Conservation (phyloP, 2,888 invertebrate species). For the Sarcophaga caerulescens region DNA sequence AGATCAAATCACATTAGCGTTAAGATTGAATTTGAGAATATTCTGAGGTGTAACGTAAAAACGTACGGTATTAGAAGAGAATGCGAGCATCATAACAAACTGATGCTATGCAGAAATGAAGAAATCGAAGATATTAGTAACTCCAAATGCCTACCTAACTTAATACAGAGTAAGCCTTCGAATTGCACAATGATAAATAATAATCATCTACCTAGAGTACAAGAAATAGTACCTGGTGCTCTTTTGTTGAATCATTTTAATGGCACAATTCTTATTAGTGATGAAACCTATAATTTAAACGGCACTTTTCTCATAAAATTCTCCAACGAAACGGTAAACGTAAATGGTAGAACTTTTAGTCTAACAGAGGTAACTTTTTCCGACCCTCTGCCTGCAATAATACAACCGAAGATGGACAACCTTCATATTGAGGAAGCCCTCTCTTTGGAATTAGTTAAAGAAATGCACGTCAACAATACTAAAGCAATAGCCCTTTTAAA, state of each 20-base stretch:
- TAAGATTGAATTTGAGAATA: constrained; percentile 1
- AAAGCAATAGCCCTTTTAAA: background rate
- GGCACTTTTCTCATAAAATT: background rate
- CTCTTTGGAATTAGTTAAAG: too few species aligned
- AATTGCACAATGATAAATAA: constrained; percentile 7
- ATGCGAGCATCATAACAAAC: background rate
- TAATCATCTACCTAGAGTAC: constrained; percentile 1
- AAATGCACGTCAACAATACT: too few species aligned
- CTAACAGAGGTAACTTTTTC: background rate
- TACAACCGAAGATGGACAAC: too few species aligned
- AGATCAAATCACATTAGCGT: constrained; percentile 7
- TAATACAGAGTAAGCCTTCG: constrained; percentile 5
- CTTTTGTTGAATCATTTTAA: background rate
- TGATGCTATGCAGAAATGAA: background rate
- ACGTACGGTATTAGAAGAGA: background rate
- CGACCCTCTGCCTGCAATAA: too few species aligned
- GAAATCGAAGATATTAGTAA: background rate
- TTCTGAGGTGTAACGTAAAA: background rate
- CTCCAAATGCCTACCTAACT: background rate
- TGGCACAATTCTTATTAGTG: background rate
- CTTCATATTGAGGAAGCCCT: too few species aligned
- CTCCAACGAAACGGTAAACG: background rate
- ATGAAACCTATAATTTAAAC: background rate
- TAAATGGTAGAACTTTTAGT: background rate
- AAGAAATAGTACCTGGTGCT: background rate